phyloP scores from a whole-genome alignment of 2,888 invertebrate species.

The Agrochola macilenta region DNA sequence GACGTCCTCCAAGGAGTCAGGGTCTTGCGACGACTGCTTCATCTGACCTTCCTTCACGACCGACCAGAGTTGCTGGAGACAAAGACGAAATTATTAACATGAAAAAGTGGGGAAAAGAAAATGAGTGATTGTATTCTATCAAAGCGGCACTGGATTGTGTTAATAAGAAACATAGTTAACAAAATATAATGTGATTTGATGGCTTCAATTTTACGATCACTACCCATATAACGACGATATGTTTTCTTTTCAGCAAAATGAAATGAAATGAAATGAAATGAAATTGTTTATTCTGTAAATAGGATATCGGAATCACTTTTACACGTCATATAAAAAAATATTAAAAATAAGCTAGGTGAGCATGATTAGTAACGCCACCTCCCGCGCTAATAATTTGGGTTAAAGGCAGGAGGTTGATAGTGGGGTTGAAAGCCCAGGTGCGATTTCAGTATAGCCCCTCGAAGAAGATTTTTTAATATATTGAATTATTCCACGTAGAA shows the following conservation, averaged over 20 bases:
- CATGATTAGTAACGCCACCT: neutral
- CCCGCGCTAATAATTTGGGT: neutral
- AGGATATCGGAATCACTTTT: too few relatives aligned
- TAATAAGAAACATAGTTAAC: neutral
- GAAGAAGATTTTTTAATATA: neutral
- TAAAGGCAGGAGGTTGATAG: too few relatives aligned
- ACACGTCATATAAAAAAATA: too few relatives aligned
- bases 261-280: too few relatives aligned
- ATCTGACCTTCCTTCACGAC: constrained; percentile 84
- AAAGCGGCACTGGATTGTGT: neutral
- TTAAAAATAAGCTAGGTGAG: too few relatives aligned
- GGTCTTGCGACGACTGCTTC: constrained; percentile 84
- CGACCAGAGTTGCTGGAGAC: constrained; percentile 81
- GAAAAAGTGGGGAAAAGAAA: neutral
- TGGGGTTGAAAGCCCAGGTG: neutral
- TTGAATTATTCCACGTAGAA: too few relatives aligned
- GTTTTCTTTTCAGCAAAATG: neutral
- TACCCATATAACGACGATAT: too few relatives aligned
- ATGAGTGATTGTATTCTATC: neutral
- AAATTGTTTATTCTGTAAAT: too few relatives aligned
- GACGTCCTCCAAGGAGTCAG: constrained; percentile 84
- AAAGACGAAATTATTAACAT: constrained; percentile 8
- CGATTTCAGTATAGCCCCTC: neutral
- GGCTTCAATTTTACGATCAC: neutral
- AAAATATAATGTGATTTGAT: neutral